Evolutionary conservation across 2,888 invertebrate genomes (phyloP).

Genomic region (Cataglyphis altisquamis): DNA sequence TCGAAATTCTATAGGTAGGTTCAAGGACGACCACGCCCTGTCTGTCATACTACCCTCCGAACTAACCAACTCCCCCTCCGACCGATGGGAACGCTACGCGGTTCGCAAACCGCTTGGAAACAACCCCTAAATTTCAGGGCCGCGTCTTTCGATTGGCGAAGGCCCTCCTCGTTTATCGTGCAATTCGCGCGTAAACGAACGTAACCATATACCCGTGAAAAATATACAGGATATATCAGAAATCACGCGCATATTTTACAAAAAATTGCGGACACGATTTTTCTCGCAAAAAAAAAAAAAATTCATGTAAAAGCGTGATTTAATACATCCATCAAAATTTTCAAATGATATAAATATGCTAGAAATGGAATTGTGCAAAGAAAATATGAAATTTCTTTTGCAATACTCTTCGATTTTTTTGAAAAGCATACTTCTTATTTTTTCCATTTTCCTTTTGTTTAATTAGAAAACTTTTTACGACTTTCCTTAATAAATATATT

Average conservation of each 20-base stretch:
- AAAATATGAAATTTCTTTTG: background rate
- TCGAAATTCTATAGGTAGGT: constrained; percentile 78
- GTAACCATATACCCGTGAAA: constrained; percentile 1
- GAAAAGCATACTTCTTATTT: background rate
- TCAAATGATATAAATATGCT: background rate
- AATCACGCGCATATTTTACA: background rate
- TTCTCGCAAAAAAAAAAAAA: background rate
- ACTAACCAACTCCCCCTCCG: constrained; percentile 68
- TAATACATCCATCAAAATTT: background rate
- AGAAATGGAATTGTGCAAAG: background rate
- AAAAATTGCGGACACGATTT: constrained; percentile 5
- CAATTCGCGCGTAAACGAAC: constrained; percentile 69
- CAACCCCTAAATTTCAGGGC: constrained; percentile 78
- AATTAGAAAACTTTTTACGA: background rate
- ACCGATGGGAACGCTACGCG: constrained; percentile 70
- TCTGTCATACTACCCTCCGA: constrained; percentile 78
- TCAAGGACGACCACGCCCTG: constrained; percentile 86
- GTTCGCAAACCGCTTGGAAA: constrained; percentile 78
- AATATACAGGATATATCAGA: background rate
- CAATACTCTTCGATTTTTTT: background rate
- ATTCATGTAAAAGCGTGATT: background rate
- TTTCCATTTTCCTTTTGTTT: background rate
- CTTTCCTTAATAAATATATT: background rate
- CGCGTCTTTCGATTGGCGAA: constrained; percentile 66
- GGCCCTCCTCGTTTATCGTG: constrained; percentile 64